Evolutionary conservation across 2,113 vertebrate species (phyloP).

Genomic region (Erythrolamprus reginae): DNA sequence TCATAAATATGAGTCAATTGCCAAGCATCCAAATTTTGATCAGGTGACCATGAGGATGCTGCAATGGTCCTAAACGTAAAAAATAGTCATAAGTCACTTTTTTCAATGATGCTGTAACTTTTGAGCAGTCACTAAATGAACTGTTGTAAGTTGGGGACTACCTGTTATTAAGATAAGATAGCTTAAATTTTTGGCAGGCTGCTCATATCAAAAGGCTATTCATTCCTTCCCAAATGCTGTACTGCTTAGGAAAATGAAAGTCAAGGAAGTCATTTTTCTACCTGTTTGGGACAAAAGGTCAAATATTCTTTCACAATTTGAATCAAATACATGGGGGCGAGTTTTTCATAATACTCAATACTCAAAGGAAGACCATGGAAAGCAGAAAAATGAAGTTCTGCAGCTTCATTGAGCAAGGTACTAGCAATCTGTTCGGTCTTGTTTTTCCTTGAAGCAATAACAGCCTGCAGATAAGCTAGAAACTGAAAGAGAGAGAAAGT

Average conservation of each 20-base stretch:
- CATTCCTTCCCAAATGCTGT: too few species aligned
- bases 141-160: neutral
- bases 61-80: neutral
- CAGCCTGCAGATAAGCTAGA: constrained; percentile 66
- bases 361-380: constrained; percentile 64
- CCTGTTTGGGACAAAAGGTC: constrained; percentile 65
- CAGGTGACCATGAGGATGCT: neutral
- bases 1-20: neutral
- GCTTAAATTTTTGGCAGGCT: neutral
- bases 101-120: neutral
- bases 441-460: constrained; percentile 56
- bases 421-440: constrained; percentile 43
- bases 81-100: neutral
- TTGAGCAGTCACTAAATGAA: neutral
- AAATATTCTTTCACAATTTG: constrained; percentile 67
- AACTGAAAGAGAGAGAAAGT: constrained; percentile 50
- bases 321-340: constrained; percentile 69
- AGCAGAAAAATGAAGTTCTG: constrained; percentile 64
- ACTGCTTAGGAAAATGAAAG: neutral
- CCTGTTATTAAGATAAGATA: neutral
- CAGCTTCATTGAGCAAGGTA: constrained; percentile 54
- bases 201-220: neutral
- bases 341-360: constrained; percentile 67
- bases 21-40: neutral
- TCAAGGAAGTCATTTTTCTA: constrained; percentile 12